Conservation (phyloP, 2,888 invertebrate genomes). For the Pollenia griseotomentosa region DNA sequence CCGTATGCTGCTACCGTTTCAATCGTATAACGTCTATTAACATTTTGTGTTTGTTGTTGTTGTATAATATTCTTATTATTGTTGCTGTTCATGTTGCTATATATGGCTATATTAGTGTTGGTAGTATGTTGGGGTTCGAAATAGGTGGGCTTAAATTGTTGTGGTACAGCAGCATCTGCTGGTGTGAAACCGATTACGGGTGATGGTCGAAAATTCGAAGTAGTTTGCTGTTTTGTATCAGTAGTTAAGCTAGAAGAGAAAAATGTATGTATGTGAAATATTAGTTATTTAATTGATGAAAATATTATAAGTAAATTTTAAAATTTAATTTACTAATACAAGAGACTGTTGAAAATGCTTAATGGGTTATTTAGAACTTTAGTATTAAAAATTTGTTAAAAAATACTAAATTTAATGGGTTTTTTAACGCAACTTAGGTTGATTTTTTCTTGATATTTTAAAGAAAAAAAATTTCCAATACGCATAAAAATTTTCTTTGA, state of each 20-base stretch:
- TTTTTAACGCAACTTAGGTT: not conserved
- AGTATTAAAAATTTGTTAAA: no score
- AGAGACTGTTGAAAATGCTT: no score
- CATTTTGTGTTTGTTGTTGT: conserved; percentile 70
- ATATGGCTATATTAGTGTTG: conserved; percentile 7
- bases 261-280: not conserved
- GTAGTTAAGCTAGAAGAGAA: conserved; percentile 15
- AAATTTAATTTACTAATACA: not conserved
- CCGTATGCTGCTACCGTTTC: conserved; percentile 49
- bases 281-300: not conserved
- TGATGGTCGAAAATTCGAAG: conserved; percentile 78
- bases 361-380: no score
- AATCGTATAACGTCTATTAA: conserved; percentile 64
- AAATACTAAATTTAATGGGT: not conserved
- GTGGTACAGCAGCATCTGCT: conserved; percentile 77
- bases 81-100: conserved; percentile 22
- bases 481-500: not conserved
- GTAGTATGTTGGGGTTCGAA: conserved; percentile 73
- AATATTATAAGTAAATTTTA: not conserved
- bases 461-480: not conserved
- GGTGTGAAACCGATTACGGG: conserved; percentile 80
- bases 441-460: not conserved
- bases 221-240: conserved; percentile 28
- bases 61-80: conserved; percentile 36
- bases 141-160: conserved; percentile 77